Conservation (phyloP, 1,140 invertebrate species). For the Drosophila trapezifrons region DNA sequence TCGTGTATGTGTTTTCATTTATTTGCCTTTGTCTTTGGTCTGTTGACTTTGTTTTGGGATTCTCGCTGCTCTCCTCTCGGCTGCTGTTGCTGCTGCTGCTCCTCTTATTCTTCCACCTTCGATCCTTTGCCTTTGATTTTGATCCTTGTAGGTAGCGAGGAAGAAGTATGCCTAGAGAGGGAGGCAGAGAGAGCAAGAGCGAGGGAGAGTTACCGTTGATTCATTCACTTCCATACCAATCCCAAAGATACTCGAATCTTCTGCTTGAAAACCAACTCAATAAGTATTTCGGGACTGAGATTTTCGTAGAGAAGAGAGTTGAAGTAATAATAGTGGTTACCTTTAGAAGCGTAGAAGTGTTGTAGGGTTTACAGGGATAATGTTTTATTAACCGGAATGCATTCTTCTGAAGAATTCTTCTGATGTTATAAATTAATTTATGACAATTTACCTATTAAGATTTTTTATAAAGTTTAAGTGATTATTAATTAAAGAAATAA, state of each 20-base stretch:
- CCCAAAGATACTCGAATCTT: conserved; percentile 35
- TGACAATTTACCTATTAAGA: no score
- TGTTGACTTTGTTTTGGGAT: conserved; percentile 49
- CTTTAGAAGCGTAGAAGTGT: neutral
- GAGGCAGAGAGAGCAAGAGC: neutral
- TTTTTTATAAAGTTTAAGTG: no score
- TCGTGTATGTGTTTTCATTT: conserved; percentile 32
- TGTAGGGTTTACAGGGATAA: no score
- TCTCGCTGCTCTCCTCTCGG: conserved; percentile 22
- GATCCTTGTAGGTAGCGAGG: conserved; percentile 52
- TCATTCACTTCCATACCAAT: conserved; percentile 11
- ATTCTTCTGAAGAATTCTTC: neutral
- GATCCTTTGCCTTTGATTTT: conserved; percentile 27
- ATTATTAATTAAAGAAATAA: no score
- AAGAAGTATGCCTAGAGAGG: neutral
- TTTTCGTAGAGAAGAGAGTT: neutral
- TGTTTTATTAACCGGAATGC: no score
- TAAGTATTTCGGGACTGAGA: neutral
- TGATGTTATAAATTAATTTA: neutral
- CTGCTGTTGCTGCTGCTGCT: neutral
- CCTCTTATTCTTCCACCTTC: conserved; percentile 2
- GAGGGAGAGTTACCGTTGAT: conserved; percentile 31
- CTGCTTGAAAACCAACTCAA: conserved; percentile 23
- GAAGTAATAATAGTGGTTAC: neutral
- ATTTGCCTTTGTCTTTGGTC: conserved; percentile 55